These are phyloP conservation scores for Mormyrops boulengeri DNA, from an alignment of 2,797 vertebrate species.

Conservation along the genomic window DNA sequence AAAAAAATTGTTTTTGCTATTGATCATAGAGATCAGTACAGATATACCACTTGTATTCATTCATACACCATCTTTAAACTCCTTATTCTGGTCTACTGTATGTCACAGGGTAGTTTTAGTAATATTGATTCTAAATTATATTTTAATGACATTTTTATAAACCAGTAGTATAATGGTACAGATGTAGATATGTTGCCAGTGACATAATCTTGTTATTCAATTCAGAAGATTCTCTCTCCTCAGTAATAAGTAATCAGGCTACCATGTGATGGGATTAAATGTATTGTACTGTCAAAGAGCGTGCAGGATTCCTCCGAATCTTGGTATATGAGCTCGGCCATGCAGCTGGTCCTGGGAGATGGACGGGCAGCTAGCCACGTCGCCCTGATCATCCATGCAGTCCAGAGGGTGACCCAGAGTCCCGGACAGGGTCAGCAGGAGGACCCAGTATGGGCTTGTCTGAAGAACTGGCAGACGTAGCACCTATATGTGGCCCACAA, in stretches of 20 bases:
- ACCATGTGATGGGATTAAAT: neutral
- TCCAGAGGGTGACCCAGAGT: slow-evolving; percentile 45
- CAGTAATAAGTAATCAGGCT: neutral
- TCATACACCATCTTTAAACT: neutral
- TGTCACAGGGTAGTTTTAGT: neutral
- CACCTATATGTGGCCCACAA: neutral
- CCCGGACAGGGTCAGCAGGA: slow-evolving; percentile 44
- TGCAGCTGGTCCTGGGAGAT: slow-evolving; percentile 67
- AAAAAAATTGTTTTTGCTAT: neutral
- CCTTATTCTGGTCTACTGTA: neutral
- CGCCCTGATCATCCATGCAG: slow-evolving; percentile 50
- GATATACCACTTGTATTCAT: neutral
- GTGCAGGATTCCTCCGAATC: slow-evolving; percentile 62
- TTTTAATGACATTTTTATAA: neutral
- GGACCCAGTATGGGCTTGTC: slow-evolving; percentile 32
- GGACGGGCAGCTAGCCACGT: slow-evolving; percentile 46
- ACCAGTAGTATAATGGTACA: neutral
- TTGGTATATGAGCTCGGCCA: slow-evolving; percentile 63
- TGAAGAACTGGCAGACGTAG: slow-evolving; percentile 41
- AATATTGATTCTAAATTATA: neutral
- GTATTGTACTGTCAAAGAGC: slow-evolving; percentile 57
- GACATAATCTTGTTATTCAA: neutral
- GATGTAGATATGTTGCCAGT: neutral
- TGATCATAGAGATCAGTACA: neutral
- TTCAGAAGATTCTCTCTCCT: neutral